Percentiles rank a stretch among this genome's conserved stretches.
Evolutionary conservation across 37 sponge, comb jelly and placozoan genomes (phyloP).

Genomic region (Aplysina aerophoba): DNA sequence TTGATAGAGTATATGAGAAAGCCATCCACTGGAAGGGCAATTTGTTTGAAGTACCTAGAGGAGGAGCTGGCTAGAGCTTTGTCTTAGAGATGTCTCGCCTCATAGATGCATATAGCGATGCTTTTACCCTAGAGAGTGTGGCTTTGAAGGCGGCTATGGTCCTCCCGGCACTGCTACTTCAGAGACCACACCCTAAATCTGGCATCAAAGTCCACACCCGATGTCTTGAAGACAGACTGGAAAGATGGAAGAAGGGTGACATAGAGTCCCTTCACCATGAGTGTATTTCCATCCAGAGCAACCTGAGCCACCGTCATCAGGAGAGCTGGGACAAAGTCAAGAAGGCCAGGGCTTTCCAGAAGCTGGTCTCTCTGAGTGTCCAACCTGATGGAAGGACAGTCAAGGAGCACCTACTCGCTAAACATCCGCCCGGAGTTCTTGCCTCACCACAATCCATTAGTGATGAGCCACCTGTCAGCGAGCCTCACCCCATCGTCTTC

Average conservation of each 20-base stretch:
- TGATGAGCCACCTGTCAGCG: neutral
- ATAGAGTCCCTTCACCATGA: neutral
- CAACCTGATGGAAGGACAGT: neutral
- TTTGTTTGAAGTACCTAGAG: no score
- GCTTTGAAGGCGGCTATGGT: slow-evolving; percentile 16
- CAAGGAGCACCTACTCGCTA: slow-evolving; percentile 8
- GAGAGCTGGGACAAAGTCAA: neutral
- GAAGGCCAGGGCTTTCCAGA: neutral
- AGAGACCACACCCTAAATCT: slow-evolving; percentile 1
- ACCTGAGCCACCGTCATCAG: neutral
- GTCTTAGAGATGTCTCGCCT: no score
- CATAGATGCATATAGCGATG: no score
- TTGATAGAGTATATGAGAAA: no score
- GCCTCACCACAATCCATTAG: neutral
- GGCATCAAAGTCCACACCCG: neutral
- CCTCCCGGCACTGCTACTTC: neutral
- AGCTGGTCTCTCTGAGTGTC: neutral
- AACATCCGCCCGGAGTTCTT: neutral
- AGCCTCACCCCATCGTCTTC: neutral
- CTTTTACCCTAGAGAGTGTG: no score
- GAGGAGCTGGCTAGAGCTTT: no score
- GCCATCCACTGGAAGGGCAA: no score
- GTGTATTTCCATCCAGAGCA: neutral
- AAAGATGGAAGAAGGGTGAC: neutral
- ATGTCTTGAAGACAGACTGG: neutral